Percentiles rank a stretch among this genome's conserved stretches.
These are phyloP conservation scores for Brassicogethes aeneus DNA, from an alignment of 2,888 invertebrate species.

Conservation along the genomic window DNA sequence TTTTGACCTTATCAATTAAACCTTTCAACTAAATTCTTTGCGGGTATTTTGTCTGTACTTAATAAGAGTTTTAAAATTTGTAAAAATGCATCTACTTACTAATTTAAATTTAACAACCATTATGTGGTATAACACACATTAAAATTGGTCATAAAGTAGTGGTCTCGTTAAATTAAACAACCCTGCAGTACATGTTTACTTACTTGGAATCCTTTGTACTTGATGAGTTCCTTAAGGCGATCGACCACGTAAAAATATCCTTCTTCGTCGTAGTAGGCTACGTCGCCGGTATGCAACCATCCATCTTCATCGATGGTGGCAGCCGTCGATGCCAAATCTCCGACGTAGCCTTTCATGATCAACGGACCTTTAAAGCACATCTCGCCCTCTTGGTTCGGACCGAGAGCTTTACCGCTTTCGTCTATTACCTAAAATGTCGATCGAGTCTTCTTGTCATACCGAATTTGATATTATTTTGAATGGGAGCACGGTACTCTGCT, in stretches of 20 bases:
- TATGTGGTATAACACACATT: no score
- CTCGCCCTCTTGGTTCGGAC: slow-evolving; percentile 66
- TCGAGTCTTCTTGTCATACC: no score
- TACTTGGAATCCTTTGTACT: slow-evolving; percentile 82
- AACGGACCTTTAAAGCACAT: slow-evolving; percentile 72
- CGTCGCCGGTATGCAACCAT: slow-evolving; percentile 74
- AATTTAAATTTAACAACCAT: no score
- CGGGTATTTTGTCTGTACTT: no score
- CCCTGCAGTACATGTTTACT: no score
- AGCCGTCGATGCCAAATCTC: slow-evolving; percentile 57
- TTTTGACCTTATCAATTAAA: no score
- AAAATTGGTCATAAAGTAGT: no score
- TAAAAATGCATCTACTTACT: no score
- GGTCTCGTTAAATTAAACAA: no score
- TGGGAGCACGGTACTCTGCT: no score
- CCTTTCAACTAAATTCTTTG: no score
- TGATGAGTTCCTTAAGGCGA: slow-evolving; percentile 84
- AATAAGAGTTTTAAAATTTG: no score
- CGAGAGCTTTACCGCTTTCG: slow-evolving; percentile 53
- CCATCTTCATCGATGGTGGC: slow-evolving; percentile 65
- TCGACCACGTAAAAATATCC: slow-evolving; percentile 79
- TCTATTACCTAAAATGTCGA: slow-evolving; percentile 44
- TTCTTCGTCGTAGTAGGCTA: slow-evolving; percentile 74
- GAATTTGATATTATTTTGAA: not conserved
- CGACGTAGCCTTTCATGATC: slow-evolving; percentile 68